phyloP scores from a whole-genome alignment of 2,113 vertebrate species.

The Thalassarche chlororhynchos region DNA sequence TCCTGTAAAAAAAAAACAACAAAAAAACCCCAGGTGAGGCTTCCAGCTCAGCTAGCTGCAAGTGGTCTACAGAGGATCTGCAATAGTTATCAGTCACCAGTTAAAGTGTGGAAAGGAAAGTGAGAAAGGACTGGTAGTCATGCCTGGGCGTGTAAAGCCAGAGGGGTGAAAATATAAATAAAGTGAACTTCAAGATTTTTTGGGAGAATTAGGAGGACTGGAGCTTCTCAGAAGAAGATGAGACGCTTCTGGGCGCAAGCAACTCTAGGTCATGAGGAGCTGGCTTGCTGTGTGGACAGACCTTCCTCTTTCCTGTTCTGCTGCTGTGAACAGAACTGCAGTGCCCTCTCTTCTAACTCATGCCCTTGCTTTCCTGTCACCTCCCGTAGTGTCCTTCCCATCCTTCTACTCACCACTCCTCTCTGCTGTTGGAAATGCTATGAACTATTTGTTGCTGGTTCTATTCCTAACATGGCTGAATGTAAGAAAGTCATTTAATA shows the following conservation, averaged over 20 bases:
- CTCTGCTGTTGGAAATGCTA: background rate
- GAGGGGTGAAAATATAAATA: background rate
- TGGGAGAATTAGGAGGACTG: background rate
- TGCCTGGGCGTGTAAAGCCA: background rate
- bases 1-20: background rate
- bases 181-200: background rate
- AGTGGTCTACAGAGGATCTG: background rate
- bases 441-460: background rate
- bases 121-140: background rate
- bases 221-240: background rate
- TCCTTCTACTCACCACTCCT: fast-evolving
- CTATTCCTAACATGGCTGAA: background rate
- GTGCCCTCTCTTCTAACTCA: background rate
- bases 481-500: background rate
- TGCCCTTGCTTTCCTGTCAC: background rate
- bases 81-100: background rate
- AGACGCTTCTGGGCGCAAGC: background rate
- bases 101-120: background rate
- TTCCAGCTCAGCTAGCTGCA: background rate
- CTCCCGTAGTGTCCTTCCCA: fast-evolving
- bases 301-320: background rate
- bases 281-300: background rate
- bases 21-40: background rate
- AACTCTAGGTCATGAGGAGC: background rate
- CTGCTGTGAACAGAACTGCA: background rate